Evolutionary conservation across 2,888 invertebrate genomes (phyloP).

Genomic region (Caenorhabditis zanzibari): DNA sequence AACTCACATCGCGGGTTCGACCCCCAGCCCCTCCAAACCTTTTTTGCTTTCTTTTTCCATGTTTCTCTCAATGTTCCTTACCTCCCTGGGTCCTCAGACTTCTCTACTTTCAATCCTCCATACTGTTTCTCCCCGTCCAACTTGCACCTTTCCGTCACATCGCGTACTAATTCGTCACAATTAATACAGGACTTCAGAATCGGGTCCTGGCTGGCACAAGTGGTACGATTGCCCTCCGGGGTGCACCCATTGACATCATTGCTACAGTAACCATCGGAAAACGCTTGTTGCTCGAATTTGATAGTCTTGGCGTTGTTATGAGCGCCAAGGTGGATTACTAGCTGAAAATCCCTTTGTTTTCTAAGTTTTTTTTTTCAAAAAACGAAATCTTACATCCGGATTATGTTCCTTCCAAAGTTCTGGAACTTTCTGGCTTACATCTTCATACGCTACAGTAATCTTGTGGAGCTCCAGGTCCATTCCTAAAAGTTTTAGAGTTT

Average conservation of each 20-base stretch:
- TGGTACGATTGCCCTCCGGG: conserved; percentile 35
- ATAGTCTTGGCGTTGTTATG: conserved; percentile 61
- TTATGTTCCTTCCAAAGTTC: conserved; percentile 66
- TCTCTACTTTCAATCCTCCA: conserved; percentile 42
- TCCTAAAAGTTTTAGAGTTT: conserved; percentile 19
- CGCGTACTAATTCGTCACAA: conserved; percentile 51
- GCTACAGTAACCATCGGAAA: conserved; percentile 2
- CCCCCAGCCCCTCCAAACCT: background rate
- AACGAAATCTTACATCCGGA: conserved; percentile 54
- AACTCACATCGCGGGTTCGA: background rate
- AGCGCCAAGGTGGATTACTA: conserved; percentile 75
- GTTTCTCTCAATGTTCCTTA: background rate
- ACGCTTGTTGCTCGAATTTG: conserved; percentile 72
- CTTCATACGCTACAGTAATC: conserved; percentile 66
- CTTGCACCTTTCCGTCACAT: conserved; percentile 39
- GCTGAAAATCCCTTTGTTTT: no score
- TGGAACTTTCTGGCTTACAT: conserved; percentile 60
- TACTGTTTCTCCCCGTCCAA: conserved; percentile 39
- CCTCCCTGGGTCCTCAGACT: conserved; percentile 72
- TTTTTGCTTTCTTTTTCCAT: background rate
- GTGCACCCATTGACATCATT: background rate
- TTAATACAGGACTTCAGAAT: conserved; percentile 49
- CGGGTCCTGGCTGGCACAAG: conserved; percentile 20
- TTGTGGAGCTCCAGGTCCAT: conserved; percentile 58
- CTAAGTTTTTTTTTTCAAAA: no score